Base-by-base conservation (phyloP, 2,888 invertebrate genomes). In the Busseola fusca region DNA sequence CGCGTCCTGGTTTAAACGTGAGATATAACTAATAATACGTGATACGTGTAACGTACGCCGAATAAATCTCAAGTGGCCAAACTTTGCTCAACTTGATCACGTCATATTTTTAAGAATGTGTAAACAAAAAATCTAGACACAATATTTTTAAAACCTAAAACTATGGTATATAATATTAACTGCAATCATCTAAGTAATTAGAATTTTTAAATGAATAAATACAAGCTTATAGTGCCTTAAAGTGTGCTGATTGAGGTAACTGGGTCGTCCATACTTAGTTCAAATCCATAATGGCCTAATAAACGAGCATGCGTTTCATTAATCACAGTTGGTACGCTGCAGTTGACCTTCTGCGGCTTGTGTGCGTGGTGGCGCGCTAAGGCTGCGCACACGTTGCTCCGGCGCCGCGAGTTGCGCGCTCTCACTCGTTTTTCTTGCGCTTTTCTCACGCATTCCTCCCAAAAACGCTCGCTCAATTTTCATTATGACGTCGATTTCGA, bases 401-500 rank as follows among this genome's bases (percentile, higher is more conserved):
- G 40, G 34, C 37, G 21, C 45, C 58, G 78, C 48, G 59, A 21
- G 21, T 0, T 45, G 45, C 71, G 71, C 71, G 56, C 65, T 50
- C 63, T 40, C 59, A 25, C 30, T 12, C 56, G 18, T 25, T 64
- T 42, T 66, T 34, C 69, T 45, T 37, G 21, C 54, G 71, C 40
- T 63, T 52, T 69, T 34, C 72, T 42, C 57, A 18, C 57, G 75
- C 74, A 64, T 64, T 72, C 74, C 64, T 76, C 64, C 79, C 65
- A 71, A 73, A 76, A 76, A 72, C 72, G 79, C 77, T 80, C 81
- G 85, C 83, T 85, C 85, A 82, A 85, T 86, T 87, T 80, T 83
- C 73, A 87, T 86, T 87, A 89, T 93, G 92, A 92, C 92, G 91
- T 92, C 88, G 90, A 84, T 85, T 81, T 80, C 75, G 74, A 89